Evolutionary conservation across 1,140 invertebrate species (phyloP).

Genomic region (Bombus sibiricus): DNA sequence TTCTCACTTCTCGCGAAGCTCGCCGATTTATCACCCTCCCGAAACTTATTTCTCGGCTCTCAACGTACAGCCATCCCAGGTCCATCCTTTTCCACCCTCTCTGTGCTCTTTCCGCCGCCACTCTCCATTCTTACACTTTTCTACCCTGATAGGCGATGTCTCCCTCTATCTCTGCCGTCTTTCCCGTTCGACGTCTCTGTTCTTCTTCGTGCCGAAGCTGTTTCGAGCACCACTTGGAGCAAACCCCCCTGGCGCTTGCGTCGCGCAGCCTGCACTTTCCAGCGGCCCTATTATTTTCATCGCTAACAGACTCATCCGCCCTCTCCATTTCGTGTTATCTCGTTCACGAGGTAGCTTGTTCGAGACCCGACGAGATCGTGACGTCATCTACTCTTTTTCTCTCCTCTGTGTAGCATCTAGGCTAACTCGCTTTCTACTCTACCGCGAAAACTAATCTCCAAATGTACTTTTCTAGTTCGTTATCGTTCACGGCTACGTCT

Average conservation of each 20-base stretch:
- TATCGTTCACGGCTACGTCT: constrained; percentile 28
- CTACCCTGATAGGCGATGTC: not conserved
- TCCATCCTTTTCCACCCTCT: constrained; percentile 10
- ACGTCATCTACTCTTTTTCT: not conserved
- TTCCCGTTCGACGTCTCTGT: not conserved
- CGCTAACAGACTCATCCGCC: constrained; percentile 54
- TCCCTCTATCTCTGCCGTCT: not conserved
- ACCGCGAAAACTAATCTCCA: constrained; percentile 37
- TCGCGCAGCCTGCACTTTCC: constrained; percentile 42
- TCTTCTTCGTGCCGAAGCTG: not conserved
- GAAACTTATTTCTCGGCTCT: constrained; percentile 62
- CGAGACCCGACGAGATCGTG: constrained; percentile 21
- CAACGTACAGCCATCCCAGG: constrained; percentile 20
- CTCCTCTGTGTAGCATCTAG: not conserved
- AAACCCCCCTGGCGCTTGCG: constrained; percentile 25
- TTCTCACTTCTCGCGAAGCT: constrained; percentile 53
- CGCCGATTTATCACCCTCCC: constrained; percentile 65
- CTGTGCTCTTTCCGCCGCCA: constrained; percentile 31
- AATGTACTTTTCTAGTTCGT: constrained; percentile 31
- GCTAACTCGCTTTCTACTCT: not conserved
- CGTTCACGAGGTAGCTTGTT: constrained; percentile 25
- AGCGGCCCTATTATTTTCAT: constrained; percentile 54
- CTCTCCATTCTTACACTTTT: constrained; percentile 46
- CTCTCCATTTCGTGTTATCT: constrained; percentile 56
- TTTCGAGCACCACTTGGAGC: constrained; percentile 35